Evolutionary conservation across 2,888 invertebrate genomes (phyloP), one percentile per base, ranked within the genome.

Genomic region (Oeneis ivallda): DNA sequence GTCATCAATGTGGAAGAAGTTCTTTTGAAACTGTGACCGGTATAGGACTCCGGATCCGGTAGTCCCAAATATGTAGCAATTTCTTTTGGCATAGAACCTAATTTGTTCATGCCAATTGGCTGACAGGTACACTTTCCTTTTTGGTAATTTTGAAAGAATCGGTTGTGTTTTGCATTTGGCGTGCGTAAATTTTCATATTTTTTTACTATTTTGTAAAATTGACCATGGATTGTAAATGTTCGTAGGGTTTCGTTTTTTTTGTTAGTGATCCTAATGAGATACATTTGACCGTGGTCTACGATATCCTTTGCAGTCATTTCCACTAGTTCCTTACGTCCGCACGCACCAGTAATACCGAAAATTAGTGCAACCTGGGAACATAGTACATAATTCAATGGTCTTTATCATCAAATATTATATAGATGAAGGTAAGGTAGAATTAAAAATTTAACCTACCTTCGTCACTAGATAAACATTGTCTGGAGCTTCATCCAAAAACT

Each of bases 71-170:
- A 56, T 13, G 19, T 56, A 41, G 41, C 56, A 41, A 56, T 56
- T 17, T 56, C 56, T 8, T 17, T 39, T 19, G 41, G 39, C 41
- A 56, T 41, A 7, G 39, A 5, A 19, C 56, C 39, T 11, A 56
- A 41, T 56, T 56, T 56, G 19, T 56, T 56, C 41, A 17, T 41
- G 10, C 56, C 56, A 56, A 56, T 41, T 17, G 56, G 56, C 41
- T 56, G 56, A 19, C 17, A 11, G 19, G 56, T 56, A 56, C 56
- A 56, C 41, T 56, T 56, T 10, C 56, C 56, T 56, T 56, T 56
- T 41, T 56, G 56, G 8, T 56, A 56, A 41, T 56, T 56, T 56
- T 56, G 56, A 19, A 56, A 56, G 13, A 56, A 56, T 19, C 56
- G 39, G 13, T 56, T 13, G 13, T 56, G 56, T 56, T 41, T 56